Base-by-base conservation (phyloP, 2,113 vertebrate species). In the Xiphorhynchus elegans region DNA sequence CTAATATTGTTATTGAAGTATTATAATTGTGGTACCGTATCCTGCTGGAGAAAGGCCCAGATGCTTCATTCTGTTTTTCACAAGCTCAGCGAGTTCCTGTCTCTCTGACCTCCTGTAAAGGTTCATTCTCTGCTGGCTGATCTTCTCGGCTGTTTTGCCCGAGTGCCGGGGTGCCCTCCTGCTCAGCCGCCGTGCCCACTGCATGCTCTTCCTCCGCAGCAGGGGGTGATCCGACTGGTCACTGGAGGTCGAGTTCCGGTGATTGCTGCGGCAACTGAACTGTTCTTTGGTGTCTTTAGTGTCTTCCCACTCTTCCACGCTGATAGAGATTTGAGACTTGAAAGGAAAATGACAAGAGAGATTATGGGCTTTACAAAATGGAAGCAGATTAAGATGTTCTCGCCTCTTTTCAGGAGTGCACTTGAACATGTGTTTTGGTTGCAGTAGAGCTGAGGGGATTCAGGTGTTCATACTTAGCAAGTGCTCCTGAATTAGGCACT, bases 41-140 rank as follows among this genome's bases (percentile, higher is more conserved):
- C 98, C 99, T 37, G 98, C 98, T 33, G 99, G 99, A 92, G 98
- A 99, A 66, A 99, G 98, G 90, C 99, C 99, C 91, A 99, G 97
- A 64, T 99, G 99, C 96, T 99, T 99, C 99, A 99, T 99, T 89
- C 99, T 98, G 96, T 99, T 99, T 96, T 99, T 99, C 93, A 99
- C 99, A 35, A 99, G 98, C 91, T 99, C 99, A 18, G 99, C 98
- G 35, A 99, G 98, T 97, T 99, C 99, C 93, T 99, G 98, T 93
- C 99, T 98, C 96, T 99, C 99, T 11, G 99, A 99, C 78, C 99
- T 98, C 37, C 98, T 98, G 96, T 98, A 98, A 78, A 99, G 98
- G 91, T 98, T 99, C 95, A 99, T 98, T 35, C 98, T 97, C 96
- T 98, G 99, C 97, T 99, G 99, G 60, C 95, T 98, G 86, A 98